These are phyloP conservation scores for Desoria tigrina DNA, from an alignment of 2,888 invertebrate species.

Conservation along the genomic window DNA sequence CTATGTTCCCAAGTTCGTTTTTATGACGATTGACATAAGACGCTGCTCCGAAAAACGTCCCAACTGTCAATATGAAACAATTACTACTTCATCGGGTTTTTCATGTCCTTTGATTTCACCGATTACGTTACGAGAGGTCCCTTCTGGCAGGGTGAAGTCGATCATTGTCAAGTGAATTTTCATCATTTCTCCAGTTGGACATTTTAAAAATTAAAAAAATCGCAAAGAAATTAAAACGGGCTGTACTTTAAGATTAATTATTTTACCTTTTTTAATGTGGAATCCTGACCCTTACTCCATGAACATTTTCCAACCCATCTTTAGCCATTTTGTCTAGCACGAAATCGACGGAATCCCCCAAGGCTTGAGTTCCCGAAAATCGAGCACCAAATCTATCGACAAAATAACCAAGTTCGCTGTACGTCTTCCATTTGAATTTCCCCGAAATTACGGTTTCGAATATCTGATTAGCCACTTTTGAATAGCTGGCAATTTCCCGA, in stretches of 20 bases:
- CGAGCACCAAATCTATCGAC: constrained; percentile 57
- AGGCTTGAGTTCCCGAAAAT: constrained; percentile 56
- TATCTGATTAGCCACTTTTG: constrained; percentile 61
- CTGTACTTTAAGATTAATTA: constrained; percentile 29
- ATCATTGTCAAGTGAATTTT: constrained; percentile 18
- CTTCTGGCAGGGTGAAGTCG: constrained; percentile 4
- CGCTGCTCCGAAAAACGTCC: constrained; percentile 69
- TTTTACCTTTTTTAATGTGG: constrained; percentile 53
- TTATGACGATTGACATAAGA: constrained; percentile 69
- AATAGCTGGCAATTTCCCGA: constrained; percentile 67
- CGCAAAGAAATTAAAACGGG: too few relatives aligned
- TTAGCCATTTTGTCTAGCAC: constrained; percentile 55
- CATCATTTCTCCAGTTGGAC: constrained; percentile 49
- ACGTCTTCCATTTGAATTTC: constrained; percentile 61
- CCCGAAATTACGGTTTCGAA: constrained; percentile 61
- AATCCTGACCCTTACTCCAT: constrained; percentile 57
- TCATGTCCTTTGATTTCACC: constrained; percentile 66
- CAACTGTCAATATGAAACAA: constrained; percentile 73
- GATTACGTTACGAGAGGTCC: constrained; percentile 69
- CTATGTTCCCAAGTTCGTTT: constrained; percentile 69
- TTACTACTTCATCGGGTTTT: constrained; percentile 64
- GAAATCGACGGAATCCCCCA: constrained; percentile 59
- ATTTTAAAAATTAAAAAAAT: too few relatives aligned
- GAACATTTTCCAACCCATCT: constrained; percentile 58
- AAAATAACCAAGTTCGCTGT: constrained; percentile 53